Evolutionary conservation across 2,888 invertebrate genomes (phyloP).

Genomic region (Cataglyphis cursor): DNA sequence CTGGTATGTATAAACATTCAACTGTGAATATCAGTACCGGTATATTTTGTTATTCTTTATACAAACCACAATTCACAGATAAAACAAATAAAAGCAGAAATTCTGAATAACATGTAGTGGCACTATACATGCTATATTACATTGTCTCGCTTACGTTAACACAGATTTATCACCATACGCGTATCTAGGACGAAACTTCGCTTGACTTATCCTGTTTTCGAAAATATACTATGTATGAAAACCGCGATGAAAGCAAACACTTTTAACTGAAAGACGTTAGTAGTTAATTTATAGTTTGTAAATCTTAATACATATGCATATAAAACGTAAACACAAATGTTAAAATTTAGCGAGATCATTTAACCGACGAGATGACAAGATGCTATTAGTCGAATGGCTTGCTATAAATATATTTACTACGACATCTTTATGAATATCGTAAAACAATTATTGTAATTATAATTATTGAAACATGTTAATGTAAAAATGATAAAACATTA

Average conservation of each 20-base stretch:
- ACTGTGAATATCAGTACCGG: background rate
- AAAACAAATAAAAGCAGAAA: constrained; percentile 7
- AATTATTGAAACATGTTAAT: background rate
- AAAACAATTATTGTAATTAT: background rate
- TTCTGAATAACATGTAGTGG: constrained; percentile 13
- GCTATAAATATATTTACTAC: background rate
- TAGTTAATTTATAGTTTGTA: constrained; percentile 44
- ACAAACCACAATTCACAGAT: background rate
- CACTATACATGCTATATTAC: constrained; percentile 14
- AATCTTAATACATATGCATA: constrained; percentile 3
- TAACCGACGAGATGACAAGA: background rate
- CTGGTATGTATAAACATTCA: background rate
- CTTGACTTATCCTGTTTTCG: constrained; percentile 25
- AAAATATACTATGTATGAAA: constrained; percentile 21
- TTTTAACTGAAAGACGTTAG: constrained; percentile 19
- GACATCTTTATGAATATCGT: background rate
- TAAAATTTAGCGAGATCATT: background rate
- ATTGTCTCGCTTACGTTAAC: constrained; percentile 32
- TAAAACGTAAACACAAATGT: constrained; percentile 19
- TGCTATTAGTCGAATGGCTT: background rate
- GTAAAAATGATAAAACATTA: background rate
- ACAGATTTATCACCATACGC: constrained; percentile 29
- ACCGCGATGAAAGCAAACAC: constrained; percentile 46
- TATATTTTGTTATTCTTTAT: constrained; percentile 38
- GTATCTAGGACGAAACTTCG: constrained; percentile 40